Evolutionary conservation across 2,797 vertebrate genomes (phyloP).

Genomic region (Coilia nasus): DNA sequence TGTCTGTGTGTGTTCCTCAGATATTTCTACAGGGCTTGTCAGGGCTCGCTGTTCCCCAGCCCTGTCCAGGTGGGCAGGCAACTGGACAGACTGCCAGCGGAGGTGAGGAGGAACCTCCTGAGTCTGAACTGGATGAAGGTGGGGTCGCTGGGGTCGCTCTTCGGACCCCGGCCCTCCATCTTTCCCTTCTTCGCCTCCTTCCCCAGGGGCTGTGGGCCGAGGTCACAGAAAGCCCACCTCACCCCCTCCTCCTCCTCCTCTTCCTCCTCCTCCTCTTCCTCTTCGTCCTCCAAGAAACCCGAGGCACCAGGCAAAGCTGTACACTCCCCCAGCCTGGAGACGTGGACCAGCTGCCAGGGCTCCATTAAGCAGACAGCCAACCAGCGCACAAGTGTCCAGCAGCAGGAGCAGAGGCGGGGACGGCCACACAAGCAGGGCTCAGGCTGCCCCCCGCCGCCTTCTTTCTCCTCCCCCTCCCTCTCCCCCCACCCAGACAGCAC

Average conservation of each 20-base stretch:
- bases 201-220: constrained; percentile 54
- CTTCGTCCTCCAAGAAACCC: constrained; percentile 33
- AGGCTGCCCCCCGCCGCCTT: constrained; percentile 29
- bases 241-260: constrained; percentile 15
- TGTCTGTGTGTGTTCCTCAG: constrained; percentile 68
- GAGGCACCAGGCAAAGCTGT: background rate
- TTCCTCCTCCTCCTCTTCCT: background rate
- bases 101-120: constrained; percentile 72
- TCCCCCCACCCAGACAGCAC: constrained; percentile 49
- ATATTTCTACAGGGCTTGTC: constrained; percentile 90
- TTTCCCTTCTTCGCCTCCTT: constrained; percentile 62
- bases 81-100: constrained; percentile 74
- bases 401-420: constrained; percentile 23
- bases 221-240: constrained; percentile 45
- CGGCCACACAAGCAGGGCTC: constrained; percentile 33
- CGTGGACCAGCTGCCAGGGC: background rate
- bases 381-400: background rate
- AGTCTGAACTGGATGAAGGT: constrained; percentile 67
- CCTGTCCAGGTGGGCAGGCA: constrained; percentile 87
- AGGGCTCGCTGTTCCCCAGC: constrained; percentile 88
- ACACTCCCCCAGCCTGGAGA: constrained; percentile 35
- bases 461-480: constrained; percentile 38
- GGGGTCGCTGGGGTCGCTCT: constrained; percentile 60
- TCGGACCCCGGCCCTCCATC: constrained; percentile 59
- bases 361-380: constrained; percentile 36